These are phyloP conservation scores for Cremastobaeus sp. DNA, from an alignment of 2,888 invertebrate species.

Conservation along the genomic window DNA sequence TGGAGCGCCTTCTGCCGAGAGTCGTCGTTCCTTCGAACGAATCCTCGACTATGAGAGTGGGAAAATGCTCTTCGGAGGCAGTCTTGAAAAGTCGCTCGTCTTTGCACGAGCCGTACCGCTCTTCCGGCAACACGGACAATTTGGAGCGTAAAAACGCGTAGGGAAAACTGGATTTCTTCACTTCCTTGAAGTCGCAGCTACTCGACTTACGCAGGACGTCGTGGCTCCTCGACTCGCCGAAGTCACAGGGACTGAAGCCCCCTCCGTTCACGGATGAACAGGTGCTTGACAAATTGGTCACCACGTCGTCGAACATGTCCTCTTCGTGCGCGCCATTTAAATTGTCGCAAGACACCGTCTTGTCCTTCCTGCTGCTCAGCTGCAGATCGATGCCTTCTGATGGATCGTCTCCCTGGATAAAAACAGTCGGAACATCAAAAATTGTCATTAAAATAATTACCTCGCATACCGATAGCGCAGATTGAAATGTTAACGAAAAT, in stretches of 20 bases:
- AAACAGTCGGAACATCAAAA: not conserved
- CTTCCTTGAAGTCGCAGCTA: conserved; percentile 76
- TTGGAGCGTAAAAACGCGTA: conserved; percentile 88
- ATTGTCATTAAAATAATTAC: not conserved
- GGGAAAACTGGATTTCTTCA: conserved; percentile 84
- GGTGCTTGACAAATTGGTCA: conserved; percentile 37
- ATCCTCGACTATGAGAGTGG: conserved; percentile 71
- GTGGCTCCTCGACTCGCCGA: conserved; percentile 66
- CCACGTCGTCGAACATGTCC: conserved; percentile 63
- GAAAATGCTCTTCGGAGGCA: conserved; percentile 82
- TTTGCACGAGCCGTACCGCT: conserved; percentile 78
- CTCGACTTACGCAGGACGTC: conserved; percentile 72
- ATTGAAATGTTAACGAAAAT: too few relatives aligned
- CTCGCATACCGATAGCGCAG: too few relatives aligned
- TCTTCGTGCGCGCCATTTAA: conserved; percentile 66
- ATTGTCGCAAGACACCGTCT: conserved; percentile 76
- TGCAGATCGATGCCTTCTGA: conserved; percentile 87
- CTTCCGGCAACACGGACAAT: conserved; percentile 87
- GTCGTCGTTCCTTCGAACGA: conserved; percentile 75
- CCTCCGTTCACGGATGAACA: conserved; percentile 44
- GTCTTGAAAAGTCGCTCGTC: conserved; percentile 81
- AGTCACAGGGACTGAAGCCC: conserved; percentile 71
- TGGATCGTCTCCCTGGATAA: conserved; percentile 84
- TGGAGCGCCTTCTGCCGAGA: conserved; percentile 71
- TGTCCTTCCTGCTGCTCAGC: conserved; percentile 72